Evolutionary conservation across 2,888 invertebrate species (phyloP).

Genomic region (Dendrolimus houi): DNA sequence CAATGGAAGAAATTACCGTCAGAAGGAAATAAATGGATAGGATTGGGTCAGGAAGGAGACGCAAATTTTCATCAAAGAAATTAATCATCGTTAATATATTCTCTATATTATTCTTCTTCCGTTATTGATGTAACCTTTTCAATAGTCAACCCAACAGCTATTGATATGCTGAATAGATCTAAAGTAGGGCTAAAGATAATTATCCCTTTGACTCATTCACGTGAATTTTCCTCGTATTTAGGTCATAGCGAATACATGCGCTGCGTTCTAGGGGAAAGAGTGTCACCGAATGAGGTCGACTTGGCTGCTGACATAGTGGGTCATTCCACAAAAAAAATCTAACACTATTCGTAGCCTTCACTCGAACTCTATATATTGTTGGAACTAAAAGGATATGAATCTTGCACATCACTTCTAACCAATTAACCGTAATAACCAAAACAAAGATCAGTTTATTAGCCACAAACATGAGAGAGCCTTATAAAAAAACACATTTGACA

Average conservation of each 20-base stretch:
- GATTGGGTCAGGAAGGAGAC: conserved; percentile 8
- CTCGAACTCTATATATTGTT: too few species aligned
- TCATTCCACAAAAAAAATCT: background rate
- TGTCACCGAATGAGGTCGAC: conserved; percentile 41
- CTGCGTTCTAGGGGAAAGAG: conserved; percentile 38
- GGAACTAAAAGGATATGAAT: too few species aligned
- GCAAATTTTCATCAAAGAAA: background rate
- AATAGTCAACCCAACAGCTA: conserved; percentile 11
- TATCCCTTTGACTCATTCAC: background rate
- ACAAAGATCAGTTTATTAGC: too few species aligned
- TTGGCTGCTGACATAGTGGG: background rate
- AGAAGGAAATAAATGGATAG: conserved; percentile 24
- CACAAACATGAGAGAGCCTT: too few species aligned
- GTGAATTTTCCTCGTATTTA: conserved; percentile 22
- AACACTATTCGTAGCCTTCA: background rate
- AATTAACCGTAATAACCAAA: too few species aligned
- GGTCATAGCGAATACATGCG: conserved; percentile 45
- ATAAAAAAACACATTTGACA: too few species aligned
- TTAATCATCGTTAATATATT: background rate
- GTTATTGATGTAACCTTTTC: background rate
- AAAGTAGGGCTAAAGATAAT: conserved; percentile 3
- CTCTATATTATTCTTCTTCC: too few species aligned
- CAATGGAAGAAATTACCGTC: conserved; percentile 29
- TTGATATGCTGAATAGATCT: conserved; percentile 3
- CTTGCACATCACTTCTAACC: too few species aligned